Percentiles rank a stretch among this genome's conserved stretches.
Evolutionary conservation across 1,140 invertebrate genomes (phyloP).

Genomic region (Nasonia longicornis): DNA sequence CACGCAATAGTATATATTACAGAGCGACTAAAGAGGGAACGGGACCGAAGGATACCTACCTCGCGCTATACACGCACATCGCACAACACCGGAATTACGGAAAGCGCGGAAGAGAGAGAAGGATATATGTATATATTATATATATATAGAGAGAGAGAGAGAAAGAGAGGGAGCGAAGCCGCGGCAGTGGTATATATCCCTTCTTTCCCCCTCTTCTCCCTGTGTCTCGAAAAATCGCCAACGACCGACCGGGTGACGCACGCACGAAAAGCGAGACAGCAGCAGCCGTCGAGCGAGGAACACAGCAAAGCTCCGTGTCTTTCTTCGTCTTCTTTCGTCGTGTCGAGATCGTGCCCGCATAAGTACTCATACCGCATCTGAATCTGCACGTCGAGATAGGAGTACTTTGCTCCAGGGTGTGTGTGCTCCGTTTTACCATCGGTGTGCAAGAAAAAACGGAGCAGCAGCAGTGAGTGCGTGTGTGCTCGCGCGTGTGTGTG

Average conservation of each 20-base stretch:
- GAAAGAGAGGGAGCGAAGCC: background rate
- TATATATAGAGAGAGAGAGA: background rate
- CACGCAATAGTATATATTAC: background rate
- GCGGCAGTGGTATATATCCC: background rate
- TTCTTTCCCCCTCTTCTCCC: background rate
- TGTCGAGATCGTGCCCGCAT: background rate
- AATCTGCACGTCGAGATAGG: background rate
- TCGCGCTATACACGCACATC: no score
- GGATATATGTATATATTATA: background rate
- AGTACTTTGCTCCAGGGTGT: background rate
- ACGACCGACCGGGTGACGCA: constrained; percentile 42
- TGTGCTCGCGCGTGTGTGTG: background rate
- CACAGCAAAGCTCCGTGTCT: background rate
- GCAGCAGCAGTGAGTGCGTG: background rate
- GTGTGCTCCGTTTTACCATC: background rate
- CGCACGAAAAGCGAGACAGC: constrained; percentile 4
- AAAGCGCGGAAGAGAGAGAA: background rate
- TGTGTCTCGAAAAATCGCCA: constrained; percentile 2
- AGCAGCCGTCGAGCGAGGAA: constrained; percentile 6
- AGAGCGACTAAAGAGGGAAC: background rate
- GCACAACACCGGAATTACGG: background rate
- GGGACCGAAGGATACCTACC: background rate
- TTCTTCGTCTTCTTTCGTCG: background rate
- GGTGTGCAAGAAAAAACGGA: constrained; percentile 6
- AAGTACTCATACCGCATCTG: background rate